Percentiles rank a stretch among this genome's conserved stretches.
These are phyloP conservation scores for Melanostoma mellinum DNA, from an alignment of 2,888 invertebrate species.

Conservation along the genomic window DNA sequence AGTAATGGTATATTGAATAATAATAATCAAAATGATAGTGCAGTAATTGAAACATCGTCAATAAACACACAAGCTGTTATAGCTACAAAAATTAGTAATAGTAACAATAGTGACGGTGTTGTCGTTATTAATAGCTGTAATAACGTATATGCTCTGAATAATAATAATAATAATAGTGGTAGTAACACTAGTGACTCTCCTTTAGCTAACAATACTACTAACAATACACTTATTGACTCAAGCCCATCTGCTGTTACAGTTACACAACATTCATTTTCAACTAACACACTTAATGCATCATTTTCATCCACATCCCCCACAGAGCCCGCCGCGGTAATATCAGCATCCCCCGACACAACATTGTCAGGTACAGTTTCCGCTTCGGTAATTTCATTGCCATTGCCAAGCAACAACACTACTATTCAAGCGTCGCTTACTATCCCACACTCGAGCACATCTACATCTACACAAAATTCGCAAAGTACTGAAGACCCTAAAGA, in stretches of 20 bases:
- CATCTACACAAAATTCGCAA: constrained; percentile 20
- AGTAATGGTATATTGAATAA: constrained; percentile 73
- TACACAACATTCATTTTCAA: constrained; percentile 71
- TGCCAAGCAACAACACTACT: constrained; percentile 71
- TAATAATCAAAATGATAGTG: constrained; percentile 76
- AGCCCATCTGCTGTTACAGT: constrained; percentile 78
- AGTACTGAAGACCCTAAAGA: constrained; percentile 67
- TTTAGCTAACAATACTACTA: constrained; percentile 80
- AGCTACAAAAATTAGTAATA: constrained; percentile 69
- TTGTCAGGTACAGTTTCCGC: constrained; percentile 31
- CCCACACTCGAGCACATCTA: constrained; percentile 34
- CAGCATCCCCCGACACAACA: constrained; percentile 62
- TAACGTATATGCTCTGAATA: constrained; percentile 60
- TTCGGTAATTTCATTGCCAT: constrained; percentile 73
- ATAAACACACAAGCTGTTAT: constrained; percentile 57
- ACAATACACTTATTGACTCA: constrained; percentile 59
- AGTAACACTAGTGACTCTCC: constrained; percentile 77
- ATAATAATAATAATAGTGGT: constrained; percentile 60
- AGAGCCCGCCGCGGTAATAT: constrained; percentile 47
- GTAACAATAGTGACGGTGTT: constrained; percentile 75
- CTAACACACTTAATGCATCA: constrained; percentile 56
- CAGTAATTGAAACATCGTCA: constrained; percentile 68
- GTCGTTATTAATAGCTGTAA: constrained; percentile 74
- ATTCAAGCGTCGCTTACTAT: constrained; percentile 31
- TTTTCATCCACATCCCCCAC: constrained; percentile 65